Conservation (phyloP, 30 jellyfish, hydroid and myxozoan genomes). For the Morbakka virulenta region DNA sequence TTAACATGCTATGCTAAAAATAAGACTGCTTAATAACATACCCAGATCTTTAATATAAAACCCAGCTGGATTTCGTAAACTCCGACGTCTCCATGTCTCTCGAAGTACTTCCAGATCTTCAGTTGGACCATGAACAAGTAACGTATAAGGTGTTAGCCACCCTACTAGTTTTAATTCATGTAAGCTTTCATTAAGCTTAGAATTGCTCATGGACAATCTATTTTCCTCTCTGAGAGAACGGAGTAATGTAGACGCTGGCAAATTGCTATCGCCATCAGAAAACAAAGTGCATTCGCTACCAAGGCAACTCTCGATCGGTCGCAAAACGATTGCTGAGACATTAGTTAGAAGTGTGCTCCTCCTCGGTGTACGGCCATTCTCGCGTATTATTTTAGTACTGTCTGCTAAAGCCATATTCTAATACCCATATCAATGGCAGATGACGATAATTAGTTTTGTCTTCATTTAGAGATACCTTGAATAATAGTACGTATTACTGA, state of each 20-base stretch:
- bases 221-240: slow-evolving; percentile 47
- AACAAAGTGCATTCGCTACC: neutral
- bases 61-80: slow-evolving; percentile 65
- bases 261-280: neutral
- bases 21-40: too few species aligned
- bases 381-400: slow-evolving; percentile 23
- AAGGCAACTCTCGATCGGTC: slow-evolving; percentile 22
- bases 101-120: slow-evolving; percentile 62
- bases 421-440: neutral
- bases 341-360: slow-evolving; percentile 23
- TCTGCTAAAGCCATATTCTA: slow-evolving; percentile 37
- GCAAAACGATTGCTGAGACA: slow-evolving; percentile 30
- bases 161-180: slow-evolving; percentile 66
- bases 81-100: slow-evolving; percentile 73
- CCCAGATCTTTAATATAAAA: slow-evolving; percentile 72
- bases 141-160: slow-evolving; percentile 68
- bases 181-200: slow-evolving; percentile 59
- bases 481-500: too few species aligned
- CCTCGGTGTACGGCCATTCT: slow-evolving; percentile 31
- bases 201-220: slow-evolving; percentile 45
- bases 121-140: slow-evolving; percentile 55
- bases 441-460: neutral
- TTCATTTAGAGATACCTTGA: too few species aligned
- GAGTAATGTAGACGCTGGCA: slow-evolving; percentile 37
- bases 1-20: too few species aligned